phyloP scores from a whole-genome alignment of 2,113 vertebrate species.

The Hippotragus niger region DNA sequence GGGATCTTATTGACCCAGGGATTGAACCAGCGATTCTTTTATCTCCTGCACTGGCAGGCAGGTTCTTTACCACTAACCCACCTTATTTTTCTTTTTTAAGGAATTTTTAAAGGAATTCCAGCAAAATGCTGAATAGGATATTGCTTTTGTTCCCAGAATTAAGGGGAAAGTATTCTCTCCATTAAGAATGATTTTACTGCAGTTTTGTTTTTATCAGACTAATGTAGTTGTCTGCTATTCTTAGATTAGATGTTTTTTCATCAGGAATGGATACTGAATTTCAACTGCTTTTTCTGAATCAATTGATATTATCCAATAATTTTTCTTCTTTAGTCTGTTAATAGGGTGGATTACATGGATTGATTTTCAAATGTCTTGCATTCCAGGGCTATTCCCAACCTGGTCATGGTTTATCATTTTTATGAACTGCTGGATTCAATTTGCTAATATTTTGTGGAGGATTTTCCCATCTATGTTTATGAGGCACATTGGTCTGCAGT shows the following conservation, averaged over 20 bases:
- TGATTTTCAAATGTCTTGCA: neutral
- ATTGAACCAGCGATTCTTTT: accelerated
- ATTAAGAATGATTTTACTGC: neutral
- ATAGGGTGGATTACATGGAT: neutral
- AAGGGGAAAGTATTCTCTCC: neutral
- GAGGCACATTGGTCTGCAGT: neutral
- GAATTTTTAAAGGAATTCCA: neutral
- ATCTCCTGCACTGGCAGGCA: neutral
- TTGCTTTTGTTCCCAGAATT: neutral
- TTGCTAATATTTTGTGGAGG: neutral
- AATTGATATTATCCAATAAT: neutral
- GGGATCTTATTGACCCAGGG: neutral
- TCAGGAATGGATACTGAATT: neutral
- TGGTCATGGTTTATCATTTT: neutral
- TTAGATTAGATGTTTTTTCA: neutral
- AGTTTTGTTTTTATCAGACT: neutral
- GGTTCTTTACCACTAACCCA: neutral
- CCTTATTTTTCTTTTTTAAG: neutral
- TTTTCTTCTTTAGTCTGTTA: neutral
- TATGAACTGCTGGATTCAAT: neutral
- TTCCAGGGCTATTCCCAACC: neutral
- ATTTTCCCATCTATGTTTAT: neutral
- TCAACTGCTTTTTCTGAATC: slow-evolving; percentile 12
- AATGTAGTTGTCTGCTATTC: neutral
- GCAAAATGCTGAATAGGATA: neutral